A percentile compares a stretch with the other conserved stretches of the same genome.
Evolutionary conservation across 2,888 invertebrate genomes (phyloP).

Genomic region (Laspeyria flexula): DNA sequence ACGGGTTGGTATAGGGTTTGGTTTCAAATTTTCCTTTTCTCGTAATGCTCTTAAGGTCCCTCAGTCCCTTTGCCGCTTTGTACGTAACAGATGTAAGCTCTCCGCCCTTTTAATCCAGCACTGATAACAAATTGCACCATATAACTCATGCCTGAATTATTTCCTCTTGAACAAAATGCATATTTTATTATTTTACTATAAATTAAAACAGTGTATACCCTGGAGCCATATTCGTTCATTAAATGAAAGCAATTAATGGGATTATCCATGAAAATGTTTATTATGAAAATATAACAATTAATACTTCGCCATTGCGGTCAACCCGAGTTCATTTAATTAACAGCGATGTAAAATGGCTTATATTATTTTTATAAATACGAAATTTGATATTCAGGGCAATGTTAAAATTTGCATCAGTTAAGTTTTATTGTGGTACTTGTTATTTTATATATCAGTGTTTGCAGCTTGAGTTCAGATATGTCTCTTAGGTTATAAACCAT

Average conservation of each 20-base stretch:
- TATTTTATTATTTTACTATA: neutral
- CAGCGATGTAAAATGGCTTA: slow-evolving; percentile 29
- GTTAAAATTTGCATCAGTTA: slow-evolving; percentile 19
- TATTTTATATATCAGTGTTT: too few species aligned
- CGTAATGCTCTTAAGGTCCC: too few species aligned
- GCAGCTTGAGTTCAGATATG: too few species aligned
- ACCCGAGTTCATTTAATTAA: slow-evolving; percentile 35
- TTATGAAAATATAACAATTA: slow-evolving; percentile 24
- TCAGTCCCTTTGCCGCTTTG: too few species aligned
- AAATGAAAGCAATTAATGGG: slow-evolving; percentile 19
- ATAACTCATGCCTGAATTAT: too few species aligned
- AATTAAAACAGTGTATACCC: slow-evolving; percentile 6
- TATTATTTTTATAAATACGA: slow-evolving; percentile 17
- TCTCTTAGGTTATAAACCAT: too few species aligned
- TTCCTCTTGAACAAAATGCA: too few species aligned
- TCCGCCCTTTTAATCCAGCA: too few species aligned
- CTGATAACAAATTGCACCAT: too few species aligned
- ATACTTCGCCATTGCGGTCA: slow-evolving; percentile 19
- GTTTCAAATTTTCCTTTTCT: too few species aligned
- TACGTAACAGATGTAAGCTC: too few species aligned
- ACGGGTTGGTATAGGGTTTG: too few species aligned
- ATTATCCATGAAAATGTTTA: slow-evolving; percentile 12
- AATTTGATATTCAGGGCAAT: slow-evolving; percentile 4
- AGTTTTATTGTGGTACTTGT: slow-evolving; percentile 6
- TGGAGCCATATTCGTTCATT: slow-evolving; percentile 21